phyloP scores from a whole-genome alignment of 2,888 invertebrate species.

The Apocheima hispidaria region DNA sequence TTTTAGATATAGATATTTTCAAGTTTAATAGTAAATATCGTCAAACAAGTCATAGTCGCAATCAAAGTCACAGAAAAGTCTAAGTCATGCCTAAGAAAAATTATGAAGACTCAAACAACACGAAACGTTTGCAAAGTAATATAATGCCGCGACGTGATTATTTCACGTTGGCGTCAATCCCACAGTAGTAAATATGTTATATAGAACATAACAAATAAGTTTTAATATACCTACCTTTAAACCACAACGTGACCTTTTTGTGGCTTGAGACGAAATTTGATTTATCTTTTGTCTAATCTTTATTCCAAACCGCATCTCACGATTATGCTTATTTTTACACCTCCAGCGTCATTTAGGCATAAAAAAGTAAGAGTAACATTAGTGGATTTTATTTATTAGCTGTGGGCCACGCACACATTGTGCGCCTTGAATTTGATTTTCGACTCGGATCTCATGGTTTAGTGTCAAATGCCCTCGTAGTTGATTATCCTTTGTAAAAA shows the following conservation, averaged over 20 bases:
- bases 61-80: too few species aligned
- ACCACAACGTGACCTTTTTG: conserved; percentile 5
- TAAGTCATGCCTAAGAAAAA: too few species aligned
- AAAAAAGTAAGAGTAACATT: not conserved
- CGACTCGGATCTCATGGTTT: not conserved
- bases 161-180: too few species aligned
- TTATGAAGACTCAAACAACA: too few species aligned
- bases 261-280: conserved; percentile 10
- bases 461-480: too few species aligned
- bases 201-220: too few species aligned
- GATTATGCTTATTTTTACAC: not conserved
- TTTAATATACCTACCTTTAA: not conserved
- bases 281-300: conserved; percentile 4
- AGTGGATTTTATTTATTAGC: not conserved
- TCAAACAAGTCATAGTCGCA: too few species aligned
- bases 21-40: too few species aligned
- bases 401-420: not conserved
- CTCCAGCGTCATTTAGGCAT: not conserved
- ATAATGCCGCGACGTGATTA: too few species aligned
- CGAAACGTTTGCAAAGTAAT: too few species aligned
- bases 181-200: too few species aligned
- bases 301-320: conserved; percentile 2
- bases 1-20: too few species aligned
- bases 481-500: not conserved
- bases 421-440: not conserved